Evolutionary conservation across 1,140 invertebrate species (phyloP).

Genomic region (Ceratina australensis): DNA sequence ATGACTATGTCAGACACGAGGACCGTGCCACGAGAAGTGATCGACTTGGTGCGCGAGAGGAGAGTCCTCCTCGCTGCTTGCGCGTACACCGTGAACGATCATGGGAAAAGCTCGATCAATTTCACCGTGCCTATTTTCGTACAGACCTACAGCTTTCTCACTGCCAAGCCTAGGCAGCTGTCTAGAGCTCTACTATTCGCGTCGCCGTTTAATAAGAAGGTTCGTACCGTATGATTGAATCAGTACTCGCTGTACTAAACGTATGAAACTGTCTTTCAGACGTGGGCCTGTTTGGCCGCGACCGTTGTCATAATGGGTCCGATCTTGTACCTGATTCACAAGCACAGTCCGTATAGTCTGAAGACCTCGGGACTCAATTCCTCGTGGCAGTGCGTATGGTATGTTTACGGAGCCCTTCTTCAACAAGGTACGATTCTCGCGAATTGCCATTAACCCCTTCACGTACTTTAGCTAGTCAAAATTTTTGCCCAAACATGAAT

Average conservation of each 20-base stretch:
- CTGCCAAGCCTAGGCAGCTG: constrained; percentile 86
- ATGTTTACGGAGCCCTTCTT: constrained; percentile 92
- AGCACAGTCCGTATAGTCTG: constrained; percentile 82
- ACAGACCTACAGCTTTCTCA: constrained; percentile 89
- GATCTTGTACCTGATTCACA: constrained; percentile 88
- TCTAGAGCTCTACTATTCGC: constrained; percentile 91
- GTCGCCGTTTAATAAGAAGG: constrained; percentile 89
- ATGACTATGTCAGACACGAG: constrained; percentile 61
- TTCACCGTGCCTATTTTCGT: constrained; percentile 89
- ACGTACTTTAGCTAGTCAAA: neutral
- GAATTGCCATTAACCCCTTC: constrained; percentile 3
- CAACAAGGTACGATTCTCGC: constrained; percentile 87
- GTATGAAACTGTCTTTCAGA: constrained; percentile 79
- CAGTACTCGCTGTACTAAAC: neutral
- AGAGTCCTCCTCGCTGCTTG: constrained; percentile 87
- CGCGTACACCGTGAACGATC: constrained; percentile 84
- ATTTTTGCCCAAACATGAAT: no score
- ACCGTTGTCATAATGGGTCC: constrained; percentile 89
- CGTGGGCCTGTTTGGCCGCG: constrained; percentile 88
- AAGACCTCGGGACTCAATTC: constrained; percentile 64
- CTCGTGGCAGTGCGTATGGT: constrained; percentile 89
- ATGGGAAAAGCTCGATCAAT: constrained; percentile 84
- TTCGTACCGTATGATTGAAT: constrained; percentile 60
- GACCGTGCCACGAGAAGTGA: constrained; percentile 72
- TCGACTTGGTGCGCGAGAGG: constrained; percentile 74